A percentile compares a stretch with the other conserved stretches of the same genome.
phyloP scores from a whole-genome alignment of 2,113 vertebrate species.

The Poecilia latipinna region DNA sequence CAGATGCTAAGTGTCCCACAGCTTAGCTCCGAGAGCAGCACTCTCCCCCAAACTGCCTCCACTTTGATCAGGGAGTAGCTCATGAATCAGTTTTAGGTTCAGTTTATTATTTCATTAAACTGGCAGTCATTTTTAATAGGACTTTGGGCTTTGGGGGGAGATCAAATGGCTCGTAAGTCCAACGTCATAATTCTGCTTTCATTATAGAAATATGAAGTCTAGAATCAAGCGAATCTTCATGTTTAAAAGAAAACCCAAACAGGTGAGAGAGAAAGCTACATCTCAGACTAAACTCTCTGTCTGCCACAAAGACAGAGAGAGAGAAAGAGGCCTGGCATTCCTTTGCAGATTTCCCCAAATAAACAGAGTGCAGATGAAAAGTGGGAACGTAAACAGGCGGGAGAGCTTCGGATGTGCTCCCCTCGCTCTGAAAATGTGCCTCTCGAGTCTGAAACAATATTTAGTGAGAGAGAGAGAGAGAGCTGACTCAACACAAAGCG shows the following conservation, averaged over 20 bases:
- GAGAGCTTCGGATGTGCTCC: constrained; percentile 70
- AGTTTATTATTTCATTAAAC: constrained; percentile 67
- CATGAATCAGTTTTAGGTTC: constrained; percentile 65
- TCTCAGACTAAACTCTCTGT: constrained; percentile 61
- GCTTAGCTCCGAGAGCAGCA: constrained; percentile 60
- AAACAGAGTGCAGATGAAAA: constrained; percentile 77
- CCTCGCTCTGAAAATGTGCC: constrained; percentile 69
- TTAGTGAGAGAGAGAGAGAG: constrained; percentile 48
- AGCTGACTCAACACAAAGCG: constrained; percentile 65
- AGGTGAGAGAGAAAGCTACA: constrained; percentile 54
- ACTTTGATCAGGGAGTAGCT: constrained; percentile 63
- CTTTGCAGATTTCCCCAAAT: constrained; percentile 75
- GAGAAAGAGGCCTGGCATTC: constrained; percentile 64
- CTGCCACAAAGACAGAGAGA: constrained; percentile 43
- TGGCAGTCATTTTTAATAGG: constrained; percentile 49
- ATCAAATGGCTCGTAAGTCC: constrained; percentile 43
- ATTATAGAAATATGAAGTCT: not conserved
- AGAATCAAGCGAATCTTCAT: constrained; percentile 25
- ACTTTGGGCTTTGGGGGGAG: constrained; percentile 34
- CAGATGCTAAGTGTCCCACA: constrained; percentile 76
- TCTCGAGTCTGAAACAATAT: constrained; percentile 78
- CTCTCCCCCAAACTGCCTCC: constrained; percentile 33
- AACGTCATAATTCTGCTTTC: constrained; percentile 43
- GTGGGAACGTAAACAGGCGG: constrained; percentile 74
- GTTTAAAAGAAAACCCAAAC: constrained; percentile 31